phyloP scores from a whole-genome alignment of 2,797 vertebrate genomes.

The Gadopsis marmoratus region DNA sequence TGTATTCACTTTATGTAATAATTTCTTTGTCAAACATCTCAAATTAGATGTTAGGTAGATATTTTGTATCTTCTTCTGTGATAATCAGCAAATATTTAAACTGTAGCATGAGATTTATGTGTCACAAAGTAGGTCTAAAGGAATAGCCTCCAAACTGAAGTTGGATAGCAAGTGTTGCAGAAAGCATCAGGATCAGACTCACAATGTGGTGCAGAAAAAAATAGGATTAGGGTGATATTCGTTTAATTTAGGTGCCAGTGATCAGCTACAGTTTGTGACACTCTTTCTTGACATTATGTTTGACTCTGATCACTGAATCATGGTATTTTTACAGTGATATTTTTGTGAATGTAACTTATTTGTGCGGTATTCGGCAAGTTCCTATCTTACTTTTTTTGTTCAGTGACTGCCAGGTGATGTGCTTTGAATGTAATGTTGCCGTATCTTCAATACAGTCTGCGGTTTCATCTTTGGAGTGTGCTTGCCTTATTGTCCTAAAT shows the following conservation, averaged over 20 bases:
- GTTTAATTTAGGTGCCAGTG: slow-evolving; percentile 68
- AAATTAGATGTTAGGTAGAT: slow-evolving; percentile 80
- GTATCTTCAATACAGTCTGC: slow-evolving; percentile 86
- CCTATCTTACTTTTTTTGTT: slow-evolving; percentile 75
- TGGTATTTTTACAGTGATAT: slow-evolving; percentile 79
- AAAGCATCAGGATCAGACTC: slow-evolving; percentile 52
- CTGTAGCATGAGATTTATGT: slow-evolving; percentile 86
- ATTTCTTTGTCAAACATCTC: slow-evolving; percentile 77
- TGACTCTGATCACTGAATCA: slow-evolving; percentile 67
- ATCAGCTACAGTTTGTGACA: slow-evolving; percentile 71
- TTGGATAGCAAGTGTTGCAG: slow-evolving; percentile 60
- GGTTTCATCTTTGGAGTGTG: slow-evolving; percentile 73
- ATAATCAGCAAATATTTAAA: slow-evolving; percentile 85
- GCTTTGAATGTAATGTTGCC: slow-evolving; percentile 84
- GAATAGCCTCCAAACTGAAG: slow-evolving; percentile 72
- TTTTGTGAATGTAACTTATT: slow-evolving; percentile 86
- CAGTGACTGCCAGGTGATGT: slow-evolving; percentile 82
- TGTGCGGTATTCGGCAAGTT: slow-evolving; percentile 80
- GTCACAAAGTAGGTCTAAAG: slow-evolving; percentile 74
- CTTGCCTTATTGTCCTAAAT: slow-evolving; percentile 67
- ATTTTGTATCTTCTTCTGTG: slow-evolving; percentile 85
- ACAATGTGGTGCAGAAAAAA: slow-evolving; percentile 60
- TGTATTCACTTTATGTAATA: slow-evolving; percentile 79
- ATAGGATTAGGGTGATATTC: slow-evolving; percentile 67
- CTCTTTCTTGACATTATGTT: slow-evolving; percentile 67